Base-by-base conservation (phyloP, 2,113 vertebrate species). In the Garra rufa region DNA sequence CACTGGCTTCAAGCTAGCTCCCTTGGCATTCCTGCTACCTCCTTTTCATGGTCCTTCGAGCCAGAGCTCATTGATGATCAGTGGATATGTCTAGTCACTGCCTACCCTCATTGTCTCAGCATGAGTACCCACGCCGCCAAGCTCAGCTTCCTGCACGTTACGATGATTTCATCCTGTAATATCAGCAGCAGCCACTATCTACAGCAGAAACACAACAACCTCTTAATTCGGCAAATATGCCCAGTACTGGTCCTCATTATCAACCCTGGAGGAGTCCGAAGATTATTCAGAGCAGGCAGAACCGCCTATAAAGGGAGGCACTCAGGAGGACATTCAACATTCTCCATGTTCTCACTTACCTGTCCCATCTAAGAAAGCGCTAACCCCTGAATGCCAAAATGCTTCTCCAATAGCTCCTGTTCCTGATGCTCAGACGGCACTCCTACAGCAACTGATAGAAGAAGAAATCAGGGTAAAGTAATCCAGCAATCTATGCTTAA, bases 71-170 rank as follows among this genome's bases (percentile, higher is more conserved):
- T 65, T 63, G 61, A 30, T 15, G 61, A 65, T 28, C 28, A 30
- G 61, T 65, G 61, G 26, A 67, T 15, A 19, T 69, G 65, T 69
- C 65, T 38, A 69, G 65, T 21, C 65, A 69, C 65, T 69, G 15
- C 30, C 17, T 69, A 14, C 34, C 65, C 30, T 69, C 34, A 17
- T 69, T 69, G 1, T 69, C 30, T 69, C 65, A 38, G 65, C 17
- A 69, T 9, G 30, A 69, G 17, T 7, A 2, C 21, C 57, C 57
- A 26, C 9, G 9, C 9, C 9, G 3, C 9, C 57, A 59, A 24
- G 11, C 11, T 24, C 57, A 26, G 57, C 24, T 26, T 3, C 57
- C 57, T 59, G 57, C 57, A 59, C n/a, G 1, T 24, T 59, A 59
- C 26, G 57, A 61, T 6, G 24, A 26, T 61, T 30, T 65, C 26